Base-by-base conservation (phyloP, 1,140 invertebrate species). In the Leptestheria dahalacensis region DNA sequence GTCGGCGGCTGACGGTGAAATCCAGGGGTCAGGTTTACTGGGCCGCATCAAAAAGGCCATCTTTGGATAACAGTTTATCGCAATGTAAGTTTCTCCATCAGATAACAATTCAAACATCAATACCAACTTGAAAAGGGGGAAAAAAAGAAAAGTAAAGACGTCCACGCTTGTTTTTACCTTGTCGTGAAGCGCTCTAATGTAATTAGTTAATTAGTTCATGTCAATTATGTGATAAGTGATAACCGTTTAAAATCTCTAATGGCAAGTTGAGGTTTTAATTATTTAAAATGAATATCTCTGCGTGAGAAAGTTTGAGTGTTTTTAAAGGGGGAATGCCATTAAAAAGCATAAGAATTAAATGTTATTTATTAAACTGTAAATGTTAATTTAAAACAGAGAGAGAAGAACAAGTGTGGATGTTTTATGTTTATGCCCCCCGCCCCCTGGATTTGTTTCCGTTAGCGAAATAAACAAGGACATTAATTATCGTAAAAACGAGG, bases 41-140 rank as follows among this genome's bases (percentile, higher is more conserved):
- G 70, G 63, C 67, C 81, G 78, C 72, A 78, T 83, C 63, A 82
- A 82, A 69, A 77, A 72, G 64, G 79, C 78, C 46, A 76, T 83
- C 67, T 82, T 82, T 73, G 80, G 81, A 64, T 81, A 75, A 75
- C 28, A 48, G 23, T 47, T 23, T 11, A 15, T 48, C 15, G 29
- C 15, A 23, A 25, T 29, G 29, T n/a, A 26, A 52, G 41, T 21
- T 28, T 20, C 3, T 26, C 58, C 52, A 54, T 54, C 20, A n/a
- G 15, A n/a, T 54, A 23, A 26, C 28, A 51, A 29, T 41, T 24
- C 26, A 49, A 51, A 52, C 18, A 12, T 23, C 33, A 52, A 18
- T 52, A n/a, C 21, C 9, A 28, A 23, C 41, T 25, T 15, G 15
- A 41, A 41, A 41, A 41, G n/a, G n/a, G n/a, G n/a, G n/a, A n/a